A percentile compares a stretch with the other conserved stretches of the same genome.
Conservation (phyloP, 2,888 invertebrate species). For the Dioctria rufipes region DNA sequence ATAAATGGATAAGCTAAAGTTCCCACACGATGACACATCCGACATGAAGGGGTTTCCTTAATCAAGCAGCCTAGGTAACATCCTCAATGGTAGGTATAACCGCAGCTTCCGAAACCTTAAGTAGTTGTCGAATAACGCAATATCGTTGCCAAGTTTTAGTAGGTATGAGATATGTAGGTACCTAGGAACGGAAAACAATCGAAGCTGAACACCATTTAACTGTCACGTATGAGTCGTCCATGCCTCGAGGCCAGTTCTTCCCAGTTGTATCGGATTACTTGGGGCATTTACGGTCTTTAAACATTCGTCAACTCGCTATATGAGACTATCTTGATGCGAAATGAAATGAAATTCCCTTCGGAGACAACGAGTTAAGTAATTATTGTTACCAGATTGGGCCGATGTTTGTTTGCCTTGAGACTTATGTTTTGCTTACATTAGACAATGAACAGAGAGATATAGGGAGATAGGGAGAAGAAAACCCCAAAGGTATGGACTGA, state of each 20-base stretch:
- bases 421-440: conserved; percentile 47
- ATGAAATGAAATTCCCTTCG: conserved; percentile 9
- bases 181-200: conserved; percentile 41
- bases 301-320: conserved; percentile 2
- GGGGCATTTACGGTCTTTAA: conserved; percentile 55
- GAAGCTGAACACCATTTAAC: conserved; percentile 46
- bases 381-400: conserved; percentile 33
- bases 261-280: conserved; percentile 65
- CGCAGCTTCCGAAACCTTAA: conserved; percentile 52
- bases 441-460: neutral
- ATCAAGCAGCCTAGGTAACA: neutral
- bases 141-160: neutral
- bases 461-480: neutral
- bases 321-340: conserved; percentile 23
- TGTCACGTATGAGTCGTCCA: conserved; percentile 30
- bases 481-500: conserved; percentile 2
- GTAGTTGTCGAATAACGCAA: conserved; percentile 31
- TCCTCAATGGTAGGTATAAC: conserved; percentile 21
- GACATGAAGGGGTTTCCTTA: conserved; percentile 21
- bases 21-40: conserved; percentile 48
- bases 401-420: conserved; percentile 32
- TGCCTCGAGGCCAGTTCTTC: conserved; percentile 60
- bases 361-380: neutral
- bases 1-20: conserved; percentile 24
- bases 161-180: neutral